Percentiles rank a stretch among this genome's conserved stretches.
Evolutionary conservation across 30 jellyfish, hydroid and myxozoan species (phyloP).

Genomic region (Aurelia aurita complex sp. Pacific): DNA sequence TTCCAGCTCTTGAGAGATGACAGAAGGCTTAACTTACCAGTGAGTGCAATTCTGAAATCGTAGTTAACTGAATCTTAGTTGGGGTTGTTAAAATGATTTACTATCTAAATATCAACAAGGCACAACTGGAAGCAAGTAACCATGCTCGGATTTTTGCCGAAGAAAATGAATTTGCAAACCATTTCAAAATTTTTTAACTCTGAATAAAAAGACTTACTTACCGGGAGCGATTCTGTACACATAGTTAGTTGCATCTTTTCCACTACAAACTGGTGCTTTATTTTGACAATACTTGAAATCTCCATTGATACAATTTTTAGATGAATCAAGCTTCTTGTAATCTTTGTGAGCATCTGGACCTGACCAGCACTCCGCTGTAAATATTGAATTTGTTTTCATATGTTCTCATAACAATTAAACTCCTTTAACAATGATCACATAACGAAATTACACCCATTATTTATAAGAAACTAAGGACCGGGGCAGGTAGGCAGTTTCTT

Average conservation of each 20-base stretch:
- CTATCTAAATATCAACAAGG: no score
- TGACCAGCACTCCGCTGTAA: constrained; percentile 81
- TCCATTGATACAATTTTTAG: constrained; percentile 38
- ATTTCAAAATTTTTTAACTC: not conserved
- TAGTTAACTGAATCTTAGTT: no score
- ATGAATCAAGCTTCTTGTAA: constrained; percentile 31
- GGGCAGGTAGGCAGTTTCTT: no score
- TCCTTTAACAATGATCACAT: not conserved
- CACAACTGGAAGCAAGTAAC: not conserved
- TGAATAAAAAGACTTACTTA: not conserved
- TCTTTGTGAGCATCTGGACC: constrained; percentile 56
- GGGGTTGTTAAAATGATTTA: no score
- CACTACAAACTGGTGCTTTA: constrained; percentile 52
- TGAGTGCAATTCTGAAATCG: no score
- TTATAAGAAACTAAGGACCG: no score
- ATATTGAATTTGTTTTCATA: not conserved
- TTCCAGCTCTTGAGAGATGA: no score
- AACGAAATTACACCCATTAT: no score
- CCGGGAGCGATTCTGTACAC: constrained; percentile 91
- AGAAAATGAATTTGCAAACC: not conserved
- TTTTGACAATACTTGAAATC: constrained; percentile 4
- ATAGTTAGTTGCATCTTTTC: constrained; percentile 70
- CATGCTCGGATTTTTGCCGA: not conserved
- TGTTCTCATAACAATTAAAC: not conserved
- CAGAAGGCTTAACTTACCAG: no score